Percentiles rank a stretch among this genome's conserved stretches.
These are phyloP conservation scores for Pseudobourletiella spinata DNA, from an alignment of 1,140 invertebrate species.

Conservation along the genomic window DNA sequence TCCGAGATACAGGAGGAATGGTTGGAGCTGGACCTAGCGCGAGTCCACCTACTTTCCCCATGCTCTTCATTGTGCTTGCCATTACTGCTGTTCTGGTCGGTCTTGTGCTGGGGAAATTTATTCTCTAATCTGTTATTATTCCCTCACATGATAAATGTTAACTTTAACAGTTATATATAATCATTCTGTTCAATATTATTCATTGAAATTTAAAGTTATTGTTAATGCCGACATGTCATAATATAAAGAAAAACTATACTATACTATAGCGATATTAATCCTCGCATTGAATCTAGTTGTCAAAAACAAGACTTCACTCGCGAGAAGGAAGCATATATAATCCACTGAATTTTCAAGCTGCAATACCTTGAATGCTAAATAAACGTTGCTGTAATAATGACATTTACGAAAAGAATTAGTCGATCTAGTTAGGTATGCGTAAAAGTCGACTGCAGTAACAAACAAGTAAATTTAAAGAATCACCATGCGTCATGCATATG, in stretches of 20 bases:
- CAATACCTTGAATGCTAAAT: neutral
- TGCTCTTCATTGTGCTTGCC: slow-evolving; percentile 43
- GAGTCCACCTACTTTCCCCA: slow-evolving; percentile 38
- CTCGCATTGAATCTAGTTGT: too few relatives aligned
- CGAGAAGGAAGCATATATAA: too few relatives aligned
- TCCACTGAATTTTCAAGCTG: neutral
- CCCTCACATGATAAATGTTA: neutral
- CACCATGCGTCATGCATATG: neutral
- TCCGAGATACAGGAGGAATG: slow-evolving; percentile 26
- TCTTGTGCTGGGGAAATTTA: slow-evolving; percentile 45
- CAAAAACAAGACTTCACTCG: too few relatives aligned
- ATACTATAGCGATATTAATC: too few relatives aligned
- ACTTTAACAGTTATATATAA: neutral
- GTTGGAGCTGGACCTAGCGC: slow-evolving; percentile 27
- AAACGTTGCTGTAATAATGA: neutral
- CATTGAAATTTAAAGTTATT: neutral
- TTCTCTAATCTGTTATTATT: slow-evolving; percentile 40
- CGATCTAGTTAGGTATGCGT: neutral
- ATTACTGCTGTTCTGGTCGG: slow-evolving; percentile 42
- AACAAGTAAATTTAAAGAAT: slow-evolving; percentile 43
- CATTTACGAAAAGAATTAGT: neutral
- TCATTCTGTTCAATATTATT: neutral
- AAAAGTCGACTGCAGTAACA: neutral
- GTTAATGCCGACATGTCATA: neutral
- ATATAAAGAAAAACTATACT: too few relatives aligned